A percentile compares a stretch with the other conserved stretches of the same genome.
Conservation (phyloP, 2,113 vertebrate species). For the Anser brachyrhynchus region DNA sequence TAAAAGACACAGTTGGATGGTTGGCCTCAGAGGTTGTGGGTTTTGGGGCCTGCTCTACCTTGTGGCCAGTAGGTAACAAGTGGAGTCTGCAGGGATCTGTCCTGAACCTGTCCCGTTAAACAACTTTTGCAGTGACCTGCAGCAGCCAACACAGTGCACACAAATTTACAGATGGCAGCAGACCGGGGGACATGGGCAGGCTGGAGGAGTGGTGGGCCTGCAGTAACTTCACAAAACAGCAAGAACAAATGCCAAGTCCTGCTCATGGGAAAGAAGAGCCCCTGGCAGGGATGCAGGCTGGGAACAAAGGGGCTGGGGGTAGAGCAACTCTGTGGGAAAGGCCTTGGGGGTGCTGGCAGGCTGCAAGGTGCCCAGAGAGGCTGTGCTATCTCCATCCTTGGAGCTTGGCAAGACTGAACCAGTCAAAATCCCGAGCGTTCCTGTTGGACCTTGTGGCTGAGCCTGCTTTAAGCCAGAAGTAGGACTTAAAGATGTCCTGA, state of each 20-base stretch:
- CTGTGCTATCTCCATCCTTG: background rate
- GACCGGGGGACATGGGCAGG: background rate
- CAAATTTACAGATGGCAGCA: background rate
- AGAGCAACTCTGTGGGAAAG: background rate
- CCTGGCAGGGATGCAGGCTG: background rate
- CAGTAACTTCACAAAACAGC: background rate
- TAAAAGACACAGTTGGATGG: background rate
- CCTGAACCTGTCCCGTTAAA: background rate
- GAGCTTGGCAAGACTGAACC: background rate
- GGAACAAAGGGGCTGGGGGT: background rate
- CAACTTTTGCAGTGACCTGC: background rate
- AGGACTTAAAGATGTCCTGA: background rate
- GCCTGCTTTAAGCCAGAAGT: background rate
- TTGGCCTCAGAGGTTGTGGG: background rate
- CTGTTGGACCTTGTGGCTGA: background rate
- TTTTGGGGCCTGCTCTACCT: background rate
- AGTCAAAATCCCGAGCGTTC: background rate
- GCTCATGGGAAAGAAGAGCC: accelerated
- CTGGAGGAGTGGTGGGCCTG: background rate
- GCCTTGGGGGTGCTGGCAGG: background rate
- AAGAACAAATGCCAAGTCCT: background rate
- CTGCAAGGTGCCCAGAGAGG: background rate
- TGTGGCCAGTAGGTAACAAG: background rate
- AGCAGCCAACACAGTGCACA: background rate
- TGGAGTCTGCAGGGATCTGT: background rate